A percentile compares a stretch with the other conserved stretches of the same genome.
Conservation (phyloP, 2,797 vertebrate genomes). For the Acrossocheilus wenchowensis region DNA sequence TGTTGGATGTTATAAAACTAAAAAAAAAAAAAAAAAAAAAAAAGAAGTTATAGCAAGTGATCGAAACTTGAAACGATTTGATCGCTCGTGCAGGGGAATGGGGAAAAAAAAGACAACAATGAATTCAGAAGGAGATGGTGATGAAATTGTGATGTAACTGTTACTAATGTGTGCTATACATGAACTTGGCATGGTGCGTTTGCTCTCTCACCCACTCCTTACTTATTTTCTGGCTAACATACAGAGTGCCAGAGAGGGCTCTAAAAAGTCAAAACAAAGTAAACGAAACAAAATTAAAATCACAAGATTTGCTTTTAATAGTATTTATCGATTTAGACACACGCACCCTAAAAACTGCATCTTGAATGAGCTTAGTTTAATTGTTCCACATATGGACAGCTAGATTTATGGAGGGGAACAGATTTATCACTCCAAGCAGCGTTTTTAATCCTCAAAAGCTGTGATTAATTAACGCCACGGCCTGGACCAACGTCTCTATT, state of each 20-base stretch:
- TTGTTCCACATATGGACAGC: constrained; percentile 37
- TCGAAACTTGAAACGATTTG: constrained; percentile 74
- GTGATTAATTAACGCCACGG: constrained; percentile 51
- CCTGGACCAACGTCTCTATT: constrained; percentile 33
- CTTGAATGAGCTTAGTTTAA: not conserved
- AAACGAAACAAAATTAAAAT: constrained; percentile 38
- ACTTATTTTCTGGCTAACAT: constrained; percentile 65
- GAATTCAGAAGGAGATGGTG: constrained; percentile 82
- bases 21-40: constrained; percentile 27
- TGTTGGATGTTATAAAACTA: constrained; percentile 27
- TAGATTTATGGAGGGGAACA: constrained; percentile 43
- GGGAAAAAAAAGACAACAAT: constrained; percentile 76
- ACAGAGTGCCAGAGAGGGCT: not conserved
- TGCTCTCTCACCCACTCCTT: constrained; percentile 58
- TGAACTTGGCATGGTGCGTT: constrained; percentile 81
- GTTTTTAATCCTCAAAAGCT: constrained; percentile 45
- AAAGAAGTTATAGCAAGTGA: constrained; percentile 62
- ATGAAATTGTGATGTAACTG: constrained; percentile 87
- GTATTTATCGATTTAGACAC: not conserved
- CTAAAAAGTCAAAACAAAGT: constrained; percentile 30
- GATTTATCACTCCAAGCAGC: constrained; percentile 39
- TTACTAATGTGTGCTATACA: constrained; percentile 83
- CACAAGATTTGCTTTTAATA: constrained; percentile 1
- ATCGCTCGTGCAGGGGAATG: constrained; percentile 72
- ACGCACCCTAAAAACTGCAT: not conserved